Evolutionary conservation across 2,888 invertebrate species (phyloP), one percentile per base, ranked within the genome.

Genomic region (Sylvicola cinctus): DNA sequence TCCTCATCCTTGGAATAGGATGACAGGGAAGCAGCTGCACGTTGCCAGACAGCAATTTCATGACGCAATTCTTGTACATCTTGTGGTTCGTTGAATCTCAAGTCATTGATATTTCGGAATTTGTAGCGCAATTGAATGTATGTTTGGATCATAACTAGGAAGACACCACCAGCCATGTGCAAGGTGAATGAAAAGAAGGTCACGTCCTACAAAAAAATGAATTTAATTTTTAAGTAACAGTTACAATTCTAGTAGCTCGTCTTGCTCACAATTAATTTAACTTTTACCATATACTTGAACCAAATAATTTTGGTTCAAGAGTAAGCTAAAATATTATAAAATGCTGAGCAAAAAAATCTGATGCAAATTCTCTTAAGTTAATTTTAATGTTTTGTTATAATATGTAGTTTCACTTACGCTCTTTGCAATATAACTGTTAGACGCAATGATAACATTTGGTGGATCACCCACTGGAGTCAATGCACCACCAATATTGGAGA

Each of bases 381-480:
- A 37, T n/a, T n/a, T n/a, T n/a, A n/a, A n/a, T n/a, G n/a, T n/a
- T n/a, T n/a, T n/a, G n/a, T n/a, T n/a, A n/a, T n/a, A n/a, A n/a
- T n/a, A n/a, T n/a, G n/a, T n/a, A n/a, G n/a, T n/a, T n/a, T n/a
- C n/a, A 58, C 63, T 63, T 56, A 81, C 84, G 47, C 70, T 68
- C 36, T 63, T 61, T 1, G 70, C 48, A 11, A 85, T 68, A 23
- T 70, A 65, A 1, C 68, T 64, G 52, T 84, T 77, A 0, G 78
- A 75, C 3, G 83, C 79, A 35, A 90, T 84, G 40, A 90, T 84
- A 29, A 90, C 85, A 50, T 90, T 90, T 0, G 90, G 88, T 0
- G 88, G 88, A 52, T 90, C 90, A 0, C 90, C 90, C 2, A 91
- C 77, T 0, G 88, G 87, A 0, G 90, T 88, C 7, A 81, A 69